A percentile compares a stretch with the other conserved stretches of the same genome.
phyloP scores from a whole-genome alignment of 1,140 invertebrate genomes.

The Drosophila auraria region DNA sequence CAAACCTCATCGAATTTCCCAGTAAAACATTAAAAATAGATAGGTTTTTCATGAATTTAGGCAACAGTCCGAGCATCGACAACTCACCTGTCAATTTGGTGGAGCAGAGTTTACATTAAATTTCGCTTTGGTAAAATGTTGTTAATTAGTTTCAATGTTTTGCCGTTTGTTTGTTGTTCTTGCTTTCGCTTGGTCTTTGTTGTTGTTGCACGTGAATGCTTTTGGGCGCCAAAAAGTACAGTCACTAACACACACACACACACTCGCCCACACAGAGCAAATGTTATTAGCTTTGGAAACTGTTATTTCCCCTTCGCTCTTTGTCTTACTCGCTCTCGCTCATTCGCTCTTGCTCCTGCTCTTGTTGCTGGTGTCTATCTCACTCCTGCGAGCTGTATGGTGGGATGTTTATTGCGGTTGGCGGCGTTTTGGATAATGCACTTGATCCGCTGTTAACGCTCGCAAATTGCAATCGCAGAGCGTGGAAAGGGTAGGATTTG shows the following conservation, averaged over 20 bases:
- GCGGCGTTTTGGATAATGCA: conserved; percentile 47
- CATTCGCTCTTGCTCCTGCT: background rate
- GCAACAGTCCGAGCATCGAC: background rate
- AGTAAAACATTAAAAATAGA: conserved; percentile 24
- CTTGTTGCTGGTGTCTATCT: background rate
- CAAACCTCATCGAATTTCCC: background rate
- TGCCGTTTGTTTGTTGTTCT: conserved; percentile 34
- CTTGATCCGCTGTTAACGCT: conserved; percentile 26
- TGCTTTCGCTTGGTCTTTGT: background rate
- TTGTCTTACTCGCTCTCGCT: background rate
- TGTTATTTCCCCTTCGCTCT: conserved; percentile 29
- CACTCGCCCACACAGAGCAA: conserved; percentile 6
- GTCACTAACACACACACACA: conserved; percentile 42
- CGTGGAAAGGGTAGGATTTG: conserved; percentile 2
- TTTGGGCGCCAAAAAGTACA: conserved; percentile 80
- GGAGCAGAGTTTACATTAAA: conserved; percentile 38
- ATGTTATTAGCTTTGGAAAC: conserved; percentile 54
- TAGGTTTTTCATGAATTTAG: background rate
- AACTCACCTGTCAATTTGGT: conserved; percentile 47
- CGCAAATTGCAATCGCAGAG: background rate
- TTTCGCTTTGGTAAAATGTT: conserved; percentile 53
- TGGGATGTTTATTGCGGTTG: conserved; percentile 59
- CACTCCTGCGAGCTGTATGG: conserved; percentile 26
- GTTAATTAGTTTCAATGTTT: conserved; percentile 59
- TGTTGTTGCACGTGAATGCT: conserved; percentile 29